Evolutionary conservation across 1,140 invertebrate species (phyloP), one percentile per base, ranked within the genome.

Genomic region (Periplaneta americana): DNA sequence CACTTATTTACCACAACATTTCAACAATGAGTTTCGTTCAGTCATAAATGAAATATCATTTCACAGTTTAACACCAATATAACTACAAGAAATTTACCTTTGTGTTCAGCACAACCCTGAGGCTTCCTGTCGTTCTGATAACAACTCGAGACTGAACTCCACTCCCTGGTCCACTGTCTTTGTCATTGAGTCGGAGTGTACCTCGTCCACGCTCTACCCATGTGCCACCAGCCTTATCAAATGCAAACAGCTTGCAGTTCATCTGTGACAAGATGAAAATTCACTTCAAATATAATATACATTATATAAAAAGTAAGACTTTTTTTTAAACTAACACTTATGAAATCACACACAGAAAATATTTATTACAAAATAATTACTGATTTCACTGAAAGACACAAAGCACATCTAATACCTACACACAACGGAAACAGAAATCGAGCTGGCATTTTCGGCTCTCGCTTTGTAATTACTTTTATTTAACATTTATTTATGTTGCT

Each of bases 131-230:
- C 18, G 95, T 96, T 76, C 97, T 91, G 86, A 97, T 96, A 4
- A 98, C 95, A 8, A 98, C 89, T 75, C 96, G 89, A 33, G 94
- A 96, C 80, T 92, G 91, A 13, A 91, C 89, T 75, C 84, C 84
- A 82, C 74, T 74, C 79, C 39, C 84, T 28, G 48, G 22, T 28
- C 48, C 48, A 66, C 48, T 5, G 83, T 93, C 91, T 82, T 91
- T 90, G 86, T 98, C 96, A 89, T 99, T 99, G 5, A 98, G 89
- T 81, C 97, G 91, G 76, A 98, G 87, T 77, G 93, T 93, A 36
- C 97, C 97, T 85, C 97, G 91, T 0, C 97, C 97, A 85, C 96
- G 91, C 87, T 99, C 97, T 82, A 95, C 93, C 96, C 97, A 99
- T 80, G 92, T 92, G 82, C 94, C 83, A 83, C 85, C 87, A 17